phyloP scores from a whole-genome alignment of 2,113 vertebrate species.

The Pheucticus melanocephalus region DNA sequence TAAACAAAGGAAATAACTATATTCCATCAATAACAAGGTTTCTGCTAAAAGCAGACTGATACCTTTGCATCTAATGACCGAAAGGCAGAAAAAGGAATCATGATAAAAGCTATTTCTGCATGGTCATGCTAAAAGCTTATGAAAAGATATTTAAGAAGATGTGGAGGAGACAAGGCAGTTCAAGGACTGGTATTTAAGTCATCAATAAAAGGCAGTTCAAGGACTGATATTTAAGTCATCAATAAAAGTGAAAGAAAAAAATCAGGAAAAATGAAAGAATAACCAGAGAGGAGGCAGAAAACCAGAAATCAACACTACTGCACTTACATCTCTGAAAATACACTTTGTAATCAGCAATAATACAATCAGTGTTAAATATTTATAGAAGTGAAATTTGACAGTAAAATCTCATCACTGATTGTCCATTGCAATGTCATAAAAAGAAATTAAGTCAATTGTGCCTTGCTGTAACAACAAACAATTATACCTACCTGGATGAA shows the following conservation, averaged over 20 bases:
- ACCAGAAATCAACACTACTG: neutral
- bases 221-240: neutral
- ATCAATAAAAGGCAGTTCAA: neutral
- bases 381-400: neutral
- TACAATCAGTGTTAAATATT: neutral
- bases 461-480: neutral
- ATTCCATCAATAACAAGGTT: neutral
- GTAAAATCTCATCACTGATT: neutral
- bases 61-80: neutral
- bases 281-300: neutral
- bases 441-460: neutral
- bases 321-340: neutral
- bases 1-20: neutral
- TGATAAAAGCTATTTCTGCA: neutral
- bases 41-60: neutral
- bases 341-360: neutral
- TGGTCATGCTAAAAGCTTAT: neutral
- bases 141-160: neutral
- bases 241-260: neutral
- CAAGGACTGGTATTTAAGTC: neutral
- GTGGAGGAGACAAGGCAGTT: neutral
- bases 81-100: neutral
- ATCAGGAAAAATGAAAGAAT: neutral
- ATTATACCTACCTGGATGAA: slow-evolving; percentile 87
- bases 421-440: neutral